phyloP scores from a whole-genome alignment of 2,888 invertebrate genomes.

The Tillus elongatus region DNA sequence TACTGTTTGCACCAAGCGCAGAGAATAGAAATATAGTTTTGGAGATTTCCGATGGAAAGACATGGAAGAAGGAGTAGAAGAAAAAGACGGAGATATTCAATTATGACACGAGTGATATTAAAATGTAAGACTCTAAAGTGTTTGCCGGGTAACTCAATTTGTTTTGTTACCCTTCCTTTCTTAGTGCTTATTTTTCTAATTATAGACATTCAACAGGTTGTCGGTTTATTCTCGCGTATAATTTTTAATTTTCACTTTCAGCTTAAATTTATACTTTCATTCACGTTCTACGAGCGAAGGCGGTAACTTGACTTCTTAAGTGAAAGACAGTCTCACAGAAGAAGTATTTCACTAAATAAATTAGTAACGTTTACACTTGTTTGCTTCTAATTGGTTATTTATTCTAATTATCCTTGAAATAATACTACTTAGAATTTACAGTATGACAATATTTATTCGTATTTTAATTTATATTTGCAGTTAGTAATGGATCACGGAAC shows the following conservation, averaged over 20 bases:
- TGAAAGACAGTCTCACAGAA: too few species aligned
- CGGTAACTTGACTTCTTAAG: too few species aligned
- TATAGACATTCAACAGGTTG: constrained; percentile 34
- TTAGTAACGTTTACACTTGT: too few species aligned
- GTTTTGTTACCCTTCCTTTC: constrained; percentile 35
- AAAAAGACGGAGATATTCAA: constrained; percentile 29
- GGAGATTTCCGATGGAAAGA: constrained; percentile 24
- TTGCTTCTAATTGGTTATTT: too few species aligned
- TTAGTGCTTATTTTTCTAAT: constrained; percentile 34
- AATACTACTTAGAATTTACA: too few species aligned
- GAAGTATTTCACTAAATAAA: too few species aligned
- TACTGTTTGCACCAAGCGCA: constrained; percentile 25
- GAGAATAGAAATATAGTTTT: constrained; percentile 33
- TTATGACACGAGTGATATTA: constrained; percentile 33
- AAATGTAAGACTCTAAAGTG: constrained; percentile 36
- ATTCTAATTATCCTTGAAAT: too few species aligned
- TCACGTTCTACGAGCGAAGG: too few species aligned
- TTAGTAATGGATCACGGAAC: too few species aligned
- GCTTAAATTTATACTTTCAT: constrained; percentile 3
- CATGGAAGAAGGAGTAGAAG: constrained; percentile 10
- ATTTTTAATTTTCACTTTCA: constrained; percentile 35
- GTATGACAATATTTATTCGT: too few species aligned
- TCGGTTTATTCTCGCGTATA: constrained; percentile 29
- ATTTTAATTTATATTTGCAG: too few species aligned
- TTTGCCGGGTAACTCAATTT: constrained; percentile 39